phyloP scores from a whole-genome alignment of 37 sponge, comb jelly and placozoan genomes.

The Beroe ovata region DNA sequence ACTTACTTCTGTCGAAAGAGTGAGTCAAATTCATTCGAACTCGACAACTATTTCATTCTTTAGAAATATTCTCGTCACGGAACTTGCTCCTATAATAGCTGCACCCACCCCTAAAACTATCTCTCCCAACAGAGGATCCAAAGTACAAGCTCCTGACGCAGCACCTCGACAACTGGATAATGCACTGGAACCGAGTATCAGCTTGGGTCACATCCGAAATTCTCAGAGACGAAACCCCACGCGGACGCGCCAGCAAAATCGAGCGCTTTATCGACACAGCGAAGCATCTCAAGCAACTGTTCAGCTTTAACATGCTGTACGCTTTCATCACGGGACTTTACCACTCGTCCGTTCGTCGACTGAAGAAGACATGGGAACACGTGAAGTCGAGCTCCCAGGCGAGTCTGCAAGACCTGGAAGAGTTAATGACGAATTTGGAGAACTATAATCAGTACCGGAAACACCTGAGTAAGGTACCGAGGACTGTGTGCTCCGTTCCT shows the following conservation, averaged over 20 bases:
- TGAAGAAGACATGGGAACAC: slow-evolving; percentile 59
- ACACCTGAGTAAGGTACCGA: background rate
- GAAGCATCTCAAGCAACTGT: slow-evolving; percentile 49
- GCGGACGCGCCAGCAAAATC: slow-evolving; percentile 35
- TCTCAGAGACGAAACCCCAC: slow-evolving; percentile 46
- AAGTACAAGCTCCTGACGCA: slow-evolving; percentile 44
- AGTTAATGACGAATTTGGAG: slow-evolving; percentile 13
- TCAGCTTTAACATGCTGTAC: slow-evolving; percentile 62
- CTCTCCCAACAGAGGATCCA: slow-evolving; percentile 23
- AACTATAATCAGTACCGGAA: slow-evolving; percentile 54
- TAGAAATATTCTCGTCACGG: no score
- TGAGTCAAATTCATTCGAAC: no score
- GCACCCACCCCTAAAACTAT: no score
- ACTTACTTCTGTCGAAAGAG: slow-evolving; percentile 65
- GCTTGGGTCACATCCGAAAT: slow-evolving; percentile 63
- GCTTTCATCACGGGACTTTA: slow-evolving; percentile 47
- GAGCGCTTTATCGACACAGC: slow-evolving; percentile 39
- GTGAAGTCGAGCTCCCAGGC: slow-evolving; percentile 56
- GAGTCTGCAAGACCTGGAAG: slow-evolving; percentile 29
- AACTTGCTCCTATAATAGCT: no score
- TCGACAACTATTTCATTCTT: no score
- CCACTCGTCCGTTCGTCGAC: background rate
- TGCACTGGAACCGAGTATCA: slow-evolving; percentile 38
- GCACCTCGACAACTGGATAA: slow-evolving; percentile 64
- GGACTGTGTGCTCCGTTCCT: slow-evolving; percentile 37